Base-by-base conservation (phyloP, 2,888 invertebrate genomes). In the Athalia cordata region DNA sequence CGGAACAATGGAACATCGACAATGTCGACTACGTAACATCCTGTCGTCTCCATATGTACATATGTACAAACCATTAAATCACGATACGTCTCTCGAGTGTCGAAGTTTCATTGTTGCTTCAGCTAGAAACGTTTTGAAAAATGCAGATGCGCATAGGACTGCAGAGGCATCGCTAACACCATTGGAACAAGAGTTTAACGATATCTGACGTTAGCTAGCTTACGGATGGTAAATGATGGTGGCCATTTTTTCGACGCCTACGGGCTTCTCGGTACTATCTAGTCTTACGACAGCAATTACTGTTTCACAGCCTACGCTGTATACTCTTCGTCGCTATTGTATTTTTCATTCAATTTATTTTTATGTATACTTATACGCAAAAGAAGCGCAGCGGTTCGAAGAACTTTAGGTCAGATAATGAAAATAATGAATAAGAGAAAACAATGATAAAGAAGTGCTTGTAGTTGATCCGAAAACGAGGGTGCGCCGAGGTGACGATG, bases 1-100 rank as follows among this genome's bases (percentile, higher is more conserved):
- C 77, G 79, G 83, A 81, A 84, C 84, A 85, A 85, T 84, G 72
- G 82, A 77, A 79, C 81, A 79, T 82, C 80, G 81, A 80, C 80
- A 83, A 83, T 82, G 80, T 75, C 62, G 75, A 75, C 62, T 50
- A 82, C 80, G 79, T 77, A 78, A 80, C 85, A 83, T 85, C 84
- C 85, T 82, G 83, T 81, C 45, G 61, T 43, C 72, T 11, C 5
- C 13, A 15, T 13, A 15, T 13, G 8, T 62, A 15, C 47, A 50
- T 62, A 61, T 45, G 50, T 29, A 61, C 75, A 62, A 64, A 15
- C 62, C 75, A 75, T 75, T 75, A 75, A 75, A 45, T 7, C 11
- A 47, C 52, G 59, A 57, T 45, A 9, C 49, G 59, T 72, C 29
- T 43, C 57, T 13, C 43, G 47, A n/a, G 15, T 7, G 50, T 59